A percentile compares a stretch with the other conserved stretches of the same genome.
These are phyloP conservation scores for Chrysina gloriosa DNA, from an alignment of 2,888 invertebrate species.

Conservation along the genomic window DNA sequence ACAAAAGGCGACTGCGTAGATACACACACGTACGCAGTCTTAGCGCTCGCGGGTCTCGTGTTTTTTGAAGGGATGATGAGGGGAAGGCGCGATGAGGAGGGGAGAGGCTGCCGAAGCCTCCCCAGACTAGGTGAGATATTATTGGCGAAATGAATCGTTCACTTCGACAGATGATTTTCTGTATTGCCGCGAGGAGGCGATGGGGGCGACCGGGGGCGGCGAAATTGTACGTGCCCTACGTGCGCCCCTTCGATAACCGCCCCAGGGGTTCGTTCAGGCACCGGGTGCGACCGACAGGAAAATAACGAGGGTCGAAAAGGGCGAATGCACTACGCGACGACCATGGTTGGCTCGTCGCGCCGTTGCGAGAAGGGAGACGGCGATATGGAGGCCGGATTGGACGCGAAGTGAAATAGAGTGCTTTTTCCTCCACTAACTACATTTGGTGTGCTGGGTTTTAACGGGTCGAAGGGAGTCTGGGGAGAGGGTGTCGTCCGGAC, in stretches of 20 bases:
- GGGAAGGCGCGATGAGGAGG: too few species aligned
- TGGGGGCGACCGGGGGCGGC: slow-evolving; percentile 39
- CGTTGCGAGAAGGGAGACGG: slow-evolving; percentile 2
- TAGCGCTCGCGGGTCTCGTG: background rate
- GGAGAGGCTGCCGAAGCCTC: background rate
- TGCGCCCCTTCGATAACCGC: slow-evolving; percentile 50
- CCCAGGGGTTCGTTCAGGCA: slow-evolving; percentile 55
- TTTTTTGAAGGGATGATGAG: too few species aligned
- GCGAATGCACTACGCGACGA: slow-evolving; percentile 43
- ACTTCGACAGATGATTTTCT: slow-evolving; percentile 56
- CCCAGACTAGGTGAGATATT: slow-evolving; percentile 44
- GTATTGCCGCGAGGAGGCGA: slow-evolving; percentile 46
- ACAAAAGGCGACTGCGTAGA: background rate
- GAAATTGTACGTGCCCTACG: slow-evolving; percentile 33
- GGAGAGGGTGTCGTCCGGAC: slow-evolving; percentile 6
- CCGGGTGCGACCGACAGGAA: slow-evolving; percentile 64
- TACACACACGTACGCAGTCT: background rate
- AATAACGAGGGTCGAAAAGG: slow-evolving; percentile 63
- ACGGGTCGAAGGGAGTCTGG: background rate
- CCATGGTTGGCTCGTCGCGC: slow-evolving; percentile 14
- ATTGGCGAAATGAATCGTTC: slow-evolving; percentile 49
- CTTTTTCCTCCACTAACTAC: slow-evolving; percentile 26
- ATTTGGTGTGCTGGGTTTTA: slow-evolving; percentile 29
- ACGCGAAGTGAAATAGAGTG: slow-evolving; percentile 28
- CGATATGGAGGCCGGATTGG: background rate